Evolutionary conservation across 2,113 vertebrate genomes (phyloP), one percentile per base, ranked within the genome.

Genomic region (Melozone crissalis): DNA sequence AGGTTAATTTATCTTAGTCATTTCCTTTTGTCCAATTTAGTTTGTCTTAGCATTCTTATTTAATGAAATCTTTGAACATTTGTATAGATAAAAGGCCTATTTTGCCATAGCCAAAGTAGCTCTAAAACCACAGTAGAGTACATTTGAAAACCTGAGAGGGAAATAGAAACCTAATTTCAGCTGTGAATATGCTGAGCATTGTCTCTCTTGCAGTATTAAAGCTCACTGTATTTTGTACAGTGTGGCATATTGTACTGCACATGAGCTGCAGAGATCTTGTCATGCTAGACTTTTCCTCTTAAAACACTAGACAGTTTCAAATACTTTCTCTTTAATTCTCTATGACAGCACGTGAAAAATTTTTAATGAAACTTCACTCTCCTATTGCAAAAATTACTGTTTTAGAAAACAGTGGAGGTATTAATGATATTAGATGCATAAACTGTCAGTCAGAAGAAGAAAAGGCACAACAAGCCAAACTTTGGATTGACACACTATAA

Each of bases 381-480:
- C 49, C n/a, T 89, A 27, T 72, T 71, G 65, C 37, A 73, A 87
- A 89, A 95, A 86, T 57, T 89, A 72, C 49, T 35, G 15, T 6
- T 93, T 92, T 73, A 68, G 54, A 61, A 76, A 93, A 84, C 49
- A 80, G 46, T 24, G 30, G 14, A 35, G 4, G 13, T 73, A 43
- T 15, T 95, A 77, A 89, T 61, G 63, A 24, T 74, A 84, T 69
- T 68, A 87, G 68, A 44, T 67, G 43, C 39, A 84, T 59, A 84
- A 80, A 77, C 77, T 84, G 73, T 69, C 80, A 89, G 16, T 74
- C 52, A 90, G 37, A 89, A 84, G 13, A 93, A 69, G 57, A 89
- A 93, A 87, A 84, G n/a, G 46, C n/a, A 81, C 91, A 91, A 73
- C 16, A 74, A 93, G 51, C 55, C 81, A 74, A 89, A 91, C 31